Evolutionary conservation across 2,797 vertebrate genomes (phyloP).

Genomic region (Gobionotothen gibberifrons): DNA sequence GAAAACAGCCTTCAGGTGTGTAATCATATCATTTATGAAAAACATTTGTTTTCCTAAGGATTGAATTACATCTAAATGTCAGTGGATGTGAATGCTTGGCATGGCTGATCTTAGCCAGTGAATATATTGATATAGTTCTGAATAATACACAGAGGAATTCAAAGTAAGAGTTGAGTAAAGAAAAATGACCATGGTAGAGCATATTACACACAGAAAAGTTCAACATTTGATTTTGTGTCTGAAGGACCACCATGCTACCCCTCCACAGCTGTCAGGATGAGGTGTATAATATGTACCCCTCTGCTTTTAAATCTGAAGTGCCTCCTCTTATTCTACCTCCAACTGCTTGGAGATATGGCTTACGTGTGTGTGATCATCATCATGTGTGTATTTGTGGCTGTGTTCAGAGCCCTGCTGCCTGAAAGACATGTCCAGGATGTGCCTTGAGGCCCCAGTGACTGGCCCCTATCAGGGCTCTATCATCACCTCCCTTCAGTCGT

Average conservation of each 20-base stretch:
- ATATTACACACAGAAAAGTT: background rate
- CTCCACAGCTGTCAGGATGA: conserved; percentile 15
- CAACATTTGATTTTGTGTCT: background rate
- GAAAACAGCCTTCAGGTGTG: conserved; percentile 66
- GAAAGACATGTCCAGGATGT: conserved; percentile 84
- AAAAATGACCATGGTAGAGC: background rate
- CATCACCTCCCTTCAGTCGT: conserved; percentile 70
- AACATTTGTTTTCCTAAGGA: conserved; percentile 30
- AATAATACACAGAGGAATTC: conserved; percentile 8
- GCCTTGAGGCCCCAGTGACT: conserved; percentile 76
- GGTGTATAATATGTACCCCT: conserved; percentile 28
- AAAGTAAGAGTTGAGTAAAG: background rate
- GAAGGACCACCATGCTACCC: background rate
- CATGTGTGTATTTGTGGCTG: conserved; percentile 50
- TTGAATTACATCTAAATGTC: conserved; percentile 83
- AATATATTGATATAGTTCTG: conserved; percentile 66
- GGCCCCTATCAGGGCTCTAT: conserved; percentile 75
- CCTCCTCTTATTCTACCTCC: conserved; percentile 46
- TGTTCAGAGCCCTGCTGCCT: conserved; percentile 84
- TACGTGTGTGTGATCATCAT: conserved; percentile 57
- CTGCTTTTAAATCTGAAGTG: conserved; percentile 53
- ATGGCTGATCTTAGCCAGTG: conserved; percentile 69
- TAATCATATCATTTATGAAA: conserved; percentile 52
- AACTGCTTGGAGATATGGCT: conserved; percentile 46
- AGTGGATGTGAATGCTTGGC: conserved; percentile 63